These are phyloP conservation scores for Hofmannophila pseudospretella DNA, from an alignment of 2,888 invertebrate genomes.

Conservation along the genomic window DNA sequence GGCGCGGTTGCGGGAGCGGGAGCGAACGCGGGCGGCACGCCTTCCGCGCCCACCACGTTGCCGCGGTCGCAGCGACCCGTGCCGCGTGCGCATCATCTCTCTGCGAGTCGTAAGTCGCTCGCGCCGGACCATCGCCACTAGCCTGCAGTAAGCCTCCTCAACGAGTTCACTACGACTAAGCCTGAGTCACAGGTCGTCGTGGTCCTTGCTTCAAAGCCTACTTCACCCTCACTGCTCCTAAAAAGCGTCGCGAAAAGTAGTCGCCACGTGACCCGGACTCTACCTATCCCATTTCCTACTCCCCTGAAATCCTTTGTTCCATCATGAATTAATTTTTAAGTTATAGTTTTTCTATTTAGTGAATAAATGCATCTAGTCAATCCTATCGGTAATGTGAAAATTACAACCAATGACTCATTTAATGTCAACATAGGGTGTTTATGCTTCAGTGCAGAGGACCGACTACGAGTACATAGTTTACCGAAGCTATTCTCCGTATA, in stretches of 20 bases:
- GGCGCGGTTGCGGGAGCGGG: constrained; percentile 26
- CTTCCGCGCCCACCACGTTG: constrained; percentile 60
- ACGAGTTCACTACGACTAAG: constrained; percentile 3
- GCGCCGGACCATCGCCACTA: constrained; percentile 72
- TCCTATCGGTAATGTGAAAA: not conserved
- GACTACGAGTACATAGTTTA: not conserved
- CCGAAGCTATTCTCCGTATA: no score
- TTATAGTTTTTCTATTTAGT: not conserved
- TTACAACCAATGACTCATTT: no score
- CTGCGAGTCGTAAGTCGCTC: constrained; percentile 75
- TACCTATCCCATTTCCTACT: constrained; percentile 7
- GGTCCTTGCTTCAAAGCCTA: not conserved
- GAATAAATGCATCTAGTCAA: constrained; percentile 3
- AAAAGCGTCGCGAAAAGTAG: not conserved
- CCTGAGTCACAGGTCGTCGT: no score
- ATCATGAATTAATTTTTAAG: not conserved
- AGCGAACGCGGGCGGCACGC: constrained; percentile 27
- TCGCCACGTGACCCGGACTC: not conserved
- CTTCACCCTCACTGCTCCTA: not conserved
- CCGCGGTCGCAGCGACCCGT: constrained; percentile 67
- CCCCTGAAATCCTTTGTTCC: not conserved
- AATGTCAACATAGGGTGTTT: constrained; percentile 9
- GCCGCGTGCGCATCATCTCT: constrained; percentile 65
- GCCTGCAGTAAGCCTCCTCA: constrained; percentile 18
- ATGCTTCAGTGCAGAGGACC: constrained; percentile 5